Conservation (phyloP, 2,113 vertebrate species). For the Gopherus flavomarginatus region DNA sequence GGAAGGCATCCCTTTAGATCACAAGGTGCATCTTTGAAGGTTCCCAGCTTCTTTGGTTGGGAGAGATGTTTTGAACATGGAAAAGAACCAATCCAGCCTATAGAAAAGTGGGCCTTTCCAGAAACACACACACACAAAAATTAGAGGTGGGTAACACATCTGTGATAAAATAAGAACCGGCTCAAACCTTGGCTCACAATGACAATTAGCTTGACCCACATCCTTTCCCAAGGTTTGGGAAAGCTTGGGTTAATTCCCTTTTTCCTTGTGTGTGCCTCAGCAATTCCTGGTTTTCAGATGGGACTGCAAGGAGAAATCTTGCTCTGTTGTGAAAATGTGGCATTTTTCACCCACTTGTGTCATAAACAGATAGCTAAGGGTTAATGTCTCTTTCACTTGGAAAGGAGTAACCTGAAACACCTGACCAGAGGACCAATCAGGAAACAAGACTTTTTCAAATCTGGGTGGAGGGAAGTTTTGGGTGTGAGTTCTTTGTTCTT, state of each 20-base stretch:
- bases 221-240: neutral
- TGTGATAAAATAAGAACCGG: neutral
- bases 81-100: neutral
- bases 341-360: neutral
- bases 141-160: neutral
- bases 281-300: neutral
- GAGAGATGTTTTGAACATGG: neutral
- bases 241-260: fast-evolving
- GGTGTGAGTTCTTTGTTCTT: too few species aligned
- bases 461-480: too few species aligned
- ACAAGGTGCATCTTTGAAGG: neutral
- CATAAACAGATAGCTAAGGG: too few species aligned
- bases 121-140: neutral
- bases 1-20: neutral
- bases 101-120: neutral
- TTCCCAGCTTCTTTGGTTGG: neutral
- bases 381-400: too few species aligned
- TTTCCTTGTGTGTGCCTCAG: neutral
- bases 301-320: neutral
- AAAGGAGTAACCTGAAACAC: too few species aligned
- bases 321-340: neutral
- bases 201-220: neutral
- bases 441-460: too few species aligned
- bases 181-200: neutral
- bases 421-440: too few species aligned